Percentiles rank a stretch among this genome's conserved stretches.
Evolutionary conservation across 2,888 invertebrate species (phyloP).

Genomic region (Aphrophora alni): DNA sequence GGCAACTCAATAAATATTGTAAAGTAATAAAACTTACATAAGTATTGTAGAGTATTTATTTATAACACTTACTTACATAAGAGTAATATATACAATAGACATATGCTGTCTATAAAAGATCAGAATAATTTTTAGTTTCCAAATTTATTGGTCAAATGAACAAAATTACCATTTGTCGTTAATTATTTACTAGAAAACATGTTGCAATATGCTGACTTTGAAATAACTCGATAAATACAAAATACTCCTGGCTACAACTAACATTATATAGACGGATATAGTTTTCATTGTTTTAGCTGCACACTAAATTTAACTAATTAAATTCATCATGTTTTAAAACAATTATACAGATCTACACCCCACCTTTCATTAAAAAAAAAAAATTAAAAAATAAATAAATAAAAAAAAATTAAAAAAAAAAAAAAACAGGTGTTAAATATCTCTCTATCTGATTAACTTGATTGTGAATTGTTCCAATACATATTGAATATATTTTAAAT

Average conservation of each 20-base stretch:
- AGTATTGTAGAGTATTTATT: conserved; percentile 9
- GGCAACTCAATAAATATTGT: neutral
- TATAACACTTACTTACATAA: neutral
- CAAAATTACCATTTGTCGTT: neutral
- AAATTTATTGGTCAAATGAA: neutral
- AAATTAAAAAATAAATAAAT: no score
- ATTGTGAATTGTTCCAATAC: neutral
- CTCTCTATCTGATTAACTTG: no score
- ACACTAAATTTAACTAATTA: neutral
- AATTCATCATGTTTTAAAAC: neutral
- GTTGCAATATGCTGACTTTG: no score
- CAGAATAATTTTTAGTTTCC: neutral
- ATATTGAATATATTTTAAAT: neutral
- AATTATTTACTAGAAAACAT: neutral
- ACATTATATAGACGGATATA: neutral
- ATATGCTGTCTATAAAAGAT: neutral
- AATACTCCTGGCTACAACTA: neutral
- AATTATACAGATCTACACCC: neutral
- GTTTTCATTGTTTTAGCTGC: neutral
- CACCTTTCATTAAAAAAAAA: no score
- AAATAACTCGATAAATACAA: neutral
- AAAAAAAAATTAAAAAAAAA: no score
- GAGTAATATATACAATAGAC: neutral
- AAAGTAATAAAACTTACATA: conserved; percentile 4
- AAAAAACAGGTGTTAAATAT: no score